phyloP scores from a whole-genome alignment of 2,888 invertebrate genomes.

The Graphium colonna region DNA sequence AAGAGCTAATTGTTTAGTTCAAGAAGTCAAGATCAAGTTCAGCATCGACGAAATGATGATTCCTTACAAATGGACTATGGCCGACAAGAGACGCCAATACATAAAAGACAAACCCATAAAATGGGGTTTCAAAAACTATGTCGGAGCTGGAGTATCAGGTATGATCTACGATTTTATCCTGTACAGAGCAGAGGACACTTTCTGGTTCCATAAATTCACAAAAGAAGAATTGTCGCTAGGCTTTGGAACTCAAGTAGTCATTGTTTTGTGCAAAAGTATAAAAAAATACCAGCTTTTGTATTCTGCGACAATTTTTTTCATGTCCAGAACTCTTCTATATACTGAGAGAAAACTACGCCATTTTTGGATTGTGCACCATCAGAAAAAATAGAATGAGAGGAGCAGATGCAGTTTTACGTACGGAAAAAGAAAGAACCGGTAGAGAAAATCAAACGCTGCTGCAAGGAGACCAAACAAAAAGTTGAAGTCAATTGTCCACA shows the following conservation, averaged over 20 bases:
- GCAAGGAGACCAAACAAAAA: not conserved
- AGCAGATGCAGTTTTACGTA: conserved; percentile 27
- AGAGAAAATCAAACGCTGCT: not conserved
- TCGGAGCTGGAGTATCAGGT: no score
- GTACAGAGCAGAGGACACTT: no score
- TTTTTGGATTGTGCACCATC: conserved; percentile 34
- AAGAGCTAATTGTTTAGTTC: no score
- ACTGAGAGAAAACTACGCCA: conserved; percentile 32
- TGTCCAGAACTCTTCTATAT: conserved; percentile 31
- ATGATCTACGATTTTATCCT: no score
- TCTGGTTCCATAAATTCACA: no score
- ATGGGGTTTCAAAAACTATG: no score
- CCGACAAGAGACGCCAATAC: no score
- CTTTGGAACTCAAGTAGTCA: not conserved
- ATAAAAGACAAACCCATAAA: no score
- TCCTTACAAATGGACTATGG: no score
- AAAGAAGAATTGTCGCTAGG: no score
- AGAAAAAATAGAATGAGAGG: conserved; percentile 32
- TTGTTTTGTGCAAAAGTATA: conserved; percentile 20
- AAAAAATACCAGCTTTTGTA: conserved; percentile 22
- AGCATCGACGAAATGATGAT: no score
- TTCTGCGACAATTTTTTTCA: conserved; percentile 30
- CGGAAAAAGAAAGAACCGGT: conserved; percentile 31
- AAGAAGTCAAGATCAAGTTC: no score
- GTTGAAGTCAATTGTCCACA: not conserved